Base-by-base conservation (phyloP, 2,888 invertebrate genomes). In the Orgyia antiqua region DNA sequence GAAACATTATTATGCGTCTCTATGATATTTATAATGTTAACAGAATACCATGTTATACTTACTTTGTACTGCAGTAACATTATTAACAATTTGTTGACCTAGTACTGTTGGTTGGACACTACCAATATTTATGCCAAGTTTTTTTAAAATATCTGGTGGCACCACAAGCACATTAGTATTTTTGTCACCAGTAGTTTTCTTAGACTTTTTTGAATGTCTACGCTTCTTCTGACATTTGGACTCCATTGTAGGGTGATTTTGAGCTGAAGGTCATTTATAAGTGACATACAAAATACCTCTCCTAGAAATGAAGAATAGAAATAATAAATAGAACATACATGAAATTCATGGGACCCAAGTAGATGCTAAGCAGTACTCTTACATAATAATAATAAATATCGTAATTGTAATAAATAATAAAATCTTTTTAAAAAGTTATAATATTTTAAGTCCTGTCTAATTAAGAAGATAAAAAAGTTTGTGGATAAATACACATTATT, bases 81-180 rank as follows among this genome's bases (percentile, higher is more conserved):
- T 21, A 13, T 27, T 10, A 28, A 43, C 9, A 20, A 31, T 24
- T 21, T 12, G 20, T 33, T 24, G 29, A n/a, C 4, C 31, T 2
- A 17, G 13, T n/a, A n/a, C n/a, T n/a, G n/a, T n/a, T n/a, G n/a
- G n/a, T n/a, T n/a, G n/a, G n/a, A n/a, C n/a, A n/a, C n/a, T 61
- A 31, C 49, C 63, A 39, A 82, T 60, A 54, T 71, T 58, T 25
- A 87, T 80, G 10, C 87, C 87, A 55, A 87, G 64, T 51, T 83
- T 68, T 55, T 82, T 68, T 33, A 87, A 63, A 25, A 86, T 45
- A 42, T 82, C 68, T 30, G 87, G 87, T 36, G 86, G 65, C 21
- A 87, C 51, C 20, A 87, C 79, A 59, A 79, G 72, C 13, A 87
- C 68, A 51, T 79, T 68, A 31, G 64, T 33, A 28, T 59, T 39